Percentiles rank a stretch among this genome's conserved stretches.
Evolutionary conservation across 2,797 vertebrate genomes (phyloP).

Genomic region (Sebastes glaucus): DNA sequence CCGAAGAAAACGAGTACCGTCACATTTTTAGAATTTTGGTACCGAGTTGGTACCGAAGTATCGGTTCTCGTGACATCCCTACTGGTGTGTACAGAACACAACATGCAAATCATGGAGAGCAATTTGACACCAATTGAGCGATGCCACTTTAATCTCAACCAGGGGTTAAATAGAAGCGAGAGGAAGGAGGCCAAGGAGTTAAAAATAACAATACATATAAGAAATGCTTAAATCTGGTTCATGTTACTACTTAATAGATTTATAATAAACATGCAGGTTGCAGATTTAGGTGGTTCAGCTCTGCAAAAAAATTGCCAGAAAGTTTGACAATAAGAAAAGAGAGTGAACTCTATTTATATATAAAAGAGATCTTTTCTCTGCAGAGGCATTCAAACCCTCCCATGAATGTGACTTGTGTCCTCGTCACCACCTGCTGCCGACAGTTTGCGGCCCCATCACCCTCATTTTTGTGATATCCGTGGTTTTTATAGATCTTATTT

Average conservation of each 20-base stretch:
- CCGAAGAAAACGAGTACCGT: no score
- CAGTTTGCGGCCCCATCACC: neutral
- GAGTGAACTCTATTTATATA: neutral
- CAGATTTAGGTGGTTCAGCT: neutral
- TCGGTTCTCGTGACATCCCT: no score
- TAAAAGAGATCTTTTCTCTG: neutral
- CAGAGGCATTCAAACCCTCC: neutral
- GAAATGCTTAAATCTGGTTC: neutral
- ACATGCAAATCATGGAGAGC: neutral
- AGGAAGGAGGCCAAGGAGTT: neutral
- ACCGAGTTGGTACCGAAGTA: no score
- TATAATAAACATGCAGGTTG: neutral
- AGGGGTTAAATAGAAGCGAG: neutral
- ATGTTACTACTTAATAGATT: neutral
- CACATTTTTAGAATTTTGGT: no score
- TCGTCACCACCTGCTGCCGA: conserved; percentile 49
- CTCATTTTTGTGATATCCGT: conserved; percentile 17
- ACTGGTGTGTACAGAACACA: neutral
- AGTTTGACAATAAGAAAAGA: neutral
- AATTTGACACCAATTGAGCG: conserved; percentile 16
- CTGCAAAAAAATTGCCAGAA: neutral
- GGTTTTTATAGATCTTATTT: conserved; percentile 60
- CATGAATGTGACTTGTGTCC: neutral
- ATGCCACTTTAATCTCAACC: neutral
- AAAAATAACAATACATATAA: neutral